phyloP scores from a whole-genome alignment of 2,888 invertebrate species.

The Heliconius hortense region DNA sequence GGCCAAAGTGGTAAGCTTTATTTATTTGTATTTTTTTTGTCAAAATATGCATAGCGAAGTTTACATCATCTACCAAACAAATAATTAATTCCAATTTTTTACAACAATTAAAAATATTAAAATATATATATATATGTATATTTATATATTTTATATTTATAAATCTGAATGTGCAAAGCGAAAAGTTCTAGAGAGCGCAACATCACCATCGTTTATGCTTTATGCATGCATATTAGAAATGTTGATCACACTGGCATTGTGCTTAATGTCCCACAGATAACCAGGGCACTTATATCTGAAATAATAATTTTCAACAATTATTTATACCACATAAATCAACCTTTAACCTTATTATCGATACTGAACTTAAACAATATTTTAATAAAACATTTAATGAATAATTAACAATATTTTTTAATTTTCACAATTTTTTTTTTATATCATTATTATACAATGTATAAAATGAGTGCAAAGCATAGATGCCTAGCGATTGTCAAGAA shows the following conservation, averaged over 20 bases:
- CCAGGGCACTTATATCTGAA: not conserved
- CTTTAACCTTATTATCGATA: not conserved
- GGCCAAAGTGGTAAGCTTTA: constrained; percentile 90
- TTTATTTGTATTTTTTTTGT: constrained; percentile 6
- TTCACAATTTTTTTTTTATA: not conserved
- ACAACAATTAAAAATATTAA: not conserved
- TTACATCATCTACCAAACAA: not conserved
- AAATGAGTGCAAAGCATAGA: not conserved
- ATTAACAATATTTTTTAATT: too few relatives aligned
- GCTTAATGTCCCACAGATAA: constrained; percentile 7
- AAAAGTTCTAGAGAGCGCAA: not conserved
- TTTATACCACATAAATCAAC: not conserved
- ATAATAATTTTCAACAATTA: constrained; percentile 7
- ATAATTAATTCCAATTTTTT: not conserved
- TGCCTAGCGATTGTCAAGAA: not conserved
- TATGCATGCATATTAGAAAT: constrained; percentile 4
- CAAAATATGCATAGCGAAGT: not conserved
- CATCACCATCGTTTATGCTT: not conserved
- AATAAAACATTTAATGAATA: not conserved
- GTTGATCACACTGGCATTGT: constrained; percentile 7
- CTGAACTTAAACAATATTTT: not conserved
- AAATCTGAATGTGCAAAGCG: not conserved
- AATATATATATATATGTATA: not conserved
- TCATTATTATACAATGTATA: not conserved
- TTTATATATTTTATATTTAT: not conserved